Evolutionary conservation across 2,113 vertebrate species (phyloP), one percentile per base, ranked within the genome.

Genomic region (Triplophysa rosa): DNA sequence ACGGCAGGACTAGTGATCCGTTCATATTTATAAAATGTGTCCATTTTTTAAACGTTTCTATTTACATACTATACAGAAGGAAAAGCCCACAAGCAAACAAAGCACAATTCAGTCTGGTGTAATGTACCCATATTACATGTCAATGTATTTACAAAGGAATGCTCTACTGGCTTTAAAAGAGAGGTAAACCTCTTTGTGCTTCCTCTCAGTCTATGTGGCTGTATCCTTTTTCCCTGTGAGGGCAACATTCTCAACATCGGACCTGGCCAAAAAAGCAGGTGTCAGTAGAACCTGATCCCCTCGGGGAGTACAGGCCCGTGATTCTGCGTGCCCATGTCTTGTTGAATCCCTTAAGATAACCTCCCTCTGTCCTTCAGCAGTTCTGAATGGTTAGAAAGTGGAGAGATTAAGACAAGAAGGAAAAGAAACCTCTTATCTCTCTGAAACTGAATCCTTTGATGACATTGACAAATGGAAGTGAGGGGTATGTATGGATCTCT

Each of bases 231-330:
- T 88, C 92, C 81, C 89, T 86, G 83, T 80, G 78, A 86, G 84
- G 86, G 90, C 91, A 88, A 85, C 85, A 74, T 69, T 26, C 83
- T 83, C 85, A 86, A 81, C 84, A 80, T 82, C 78, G 80, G 84
- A 88, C 82, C 78, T 80, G 74, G 83, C 80, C 77, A 84, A 52
- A 84, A 91, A 92, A 82, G 63, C 82, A 87, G 84, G 87, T 12
- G 89, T 93, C 91, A 91, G 91, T 90, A 89, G 86, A 93, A 94
- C 89, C 87, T 84, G 91, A 93, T 93, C 90, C 87, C 89, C 86
- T 86, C 68, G 70, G 87, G 83, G 85, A 77, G 86, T 88, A 81
- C 81, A 85, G 79, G 62, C 54, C 84, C 54, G 62, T 80, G 85
- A 82, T 84, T 89, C 89, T 86, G 81, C 82, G 87, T 84, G 87